Evolutionary conservation across 2,888 invertebrate genomes (phyloP).

Genomic region (Drosophila limbata): DNA sequence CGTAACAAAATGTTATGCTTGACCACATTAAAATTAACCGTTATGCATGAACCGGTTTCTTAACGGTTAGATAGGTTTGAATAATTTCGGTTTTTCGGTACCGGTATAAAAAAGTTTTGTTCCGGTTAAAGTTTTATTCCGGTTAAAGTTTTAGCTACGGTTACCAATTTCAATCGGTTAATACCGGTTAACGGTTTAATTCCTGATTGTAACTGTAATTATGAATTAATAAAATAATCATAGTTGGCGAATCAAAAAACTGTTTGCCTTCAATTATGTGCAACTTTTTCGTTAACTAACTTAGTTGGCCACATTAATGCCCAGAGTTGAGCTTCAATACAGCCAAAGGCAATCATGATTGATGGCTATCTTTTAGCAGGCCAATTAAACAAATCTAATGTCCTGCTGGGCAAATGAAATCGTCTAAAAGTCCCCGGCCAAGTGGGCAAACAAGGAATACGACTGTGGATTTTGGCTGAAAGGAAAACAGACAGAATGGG

Average conservation of each 20-base stretch:
- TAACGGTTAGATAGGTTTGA: no score
- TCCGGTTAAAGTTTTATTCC: no score
- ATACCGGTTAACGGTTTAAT: no score
- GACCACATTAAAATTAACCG: no score
- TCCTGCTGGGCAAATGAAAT: constrained; percentile 51
- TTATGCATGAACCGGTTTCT: no score
- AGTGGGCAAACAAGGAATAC: constrained; percentile 21
- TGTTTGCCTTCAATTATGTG: constrained; percentile 18
- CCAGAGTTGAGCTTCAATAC: constrained; percentile 2
- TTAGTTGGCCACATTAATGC: constrained; percentile 44
- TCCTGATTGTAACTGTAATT: not conserved
- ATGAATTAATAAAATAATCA: constrained; percentile 17
- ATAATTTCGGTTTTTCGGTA: no score
- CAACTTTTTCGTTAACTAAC: constrained; percentile 54
- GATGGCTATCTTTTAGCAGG: constrained; percentile 74
- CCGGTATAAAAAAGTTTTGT: no score
- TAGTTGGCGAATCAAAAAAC: constrained; percentile 22
- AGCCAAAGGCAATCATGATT: constrained; percentile 58
- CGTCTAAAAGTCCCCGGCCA: constrained; percentile 15
- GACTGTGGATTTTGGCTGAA: constrained; percentile 15
- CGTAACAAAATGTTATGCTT: no score
- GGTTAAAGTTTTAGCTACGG: no score
- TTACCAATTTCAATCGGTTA: no score
- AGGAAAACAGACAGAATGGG: constrained; percentile 1
- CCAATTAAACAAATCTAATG: constrained; percentile 75